Percentiles rank a stretch among this genome's conserved stretches.
phyloP scores from a whole-genome alignment of 35 echinoderm and acorn worm genomes.

The Holothuria glaberrima region DNA sequence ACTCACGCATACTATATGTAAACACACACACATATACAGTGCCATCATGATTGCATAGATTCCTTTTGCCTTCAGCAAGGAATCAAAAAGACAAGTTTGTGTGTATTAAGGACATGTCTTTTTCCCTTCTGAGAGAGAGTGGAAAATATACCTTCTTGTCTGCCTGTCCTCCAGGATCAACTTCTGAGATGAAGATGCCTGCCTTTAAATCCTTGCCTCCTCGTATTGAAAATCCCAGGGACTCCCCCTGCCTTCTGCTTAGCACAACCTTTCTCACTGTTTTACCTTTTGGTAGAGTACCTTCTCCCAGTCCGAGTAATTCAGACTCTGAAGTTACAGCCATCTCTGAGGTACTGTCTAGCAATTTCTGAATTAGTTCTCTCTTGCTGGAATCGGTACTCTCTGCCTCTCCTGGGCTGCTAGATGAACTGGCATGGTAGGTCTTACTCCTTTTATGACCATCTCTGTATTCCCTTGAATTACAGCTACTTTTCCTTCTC shows the following conservation, averaged over 20 bases:
- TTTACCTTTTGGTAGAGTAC: not conserved
- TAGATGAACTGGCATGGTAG: conserved; percentile 42
- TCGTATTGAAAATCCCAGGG: conserved; percentile 90
- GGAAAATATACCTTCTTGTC: conserved; percentile 84
- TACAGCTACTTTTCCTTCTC: conserved; percentile 52
- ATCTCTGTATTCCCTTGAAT: conserved; percentile 31
- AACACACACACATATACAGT: no score
- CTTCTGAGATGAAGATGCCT: conserved; percentile 93
- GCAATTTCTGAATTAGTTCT: not conserved
- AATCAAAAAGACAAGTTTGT: no score
- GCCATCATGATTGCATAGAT: no score
- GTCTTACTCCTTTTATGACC: conserved; percentile 79
- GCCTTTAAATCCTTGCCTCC: conserved; percentile 88
- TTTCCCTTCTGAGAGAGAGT: no score
- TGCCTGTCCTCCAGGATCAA: conserved; percentile 90
- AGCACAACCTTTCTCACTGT: conserved; percentile 76
- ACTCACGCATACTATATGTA: no score
- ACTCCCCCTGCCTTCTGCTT: conserved; percentile 57
- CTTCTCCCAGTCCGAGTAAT: not conserved
- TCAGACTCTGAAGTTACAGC: not conserved
- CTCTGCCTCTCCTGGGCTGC: not conserved
- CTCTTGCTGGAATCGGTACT: conserved; percentile 11
- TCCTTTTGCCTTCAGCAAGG: no score
- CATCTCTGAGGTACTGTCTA: conserved; percentile 21
- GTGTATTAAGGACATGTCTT: no score